Evolutionary conservation across 2,797 vertebrate genomes (phyloP).

Genomic region (Chaetodon trifasciatus): DNA sequence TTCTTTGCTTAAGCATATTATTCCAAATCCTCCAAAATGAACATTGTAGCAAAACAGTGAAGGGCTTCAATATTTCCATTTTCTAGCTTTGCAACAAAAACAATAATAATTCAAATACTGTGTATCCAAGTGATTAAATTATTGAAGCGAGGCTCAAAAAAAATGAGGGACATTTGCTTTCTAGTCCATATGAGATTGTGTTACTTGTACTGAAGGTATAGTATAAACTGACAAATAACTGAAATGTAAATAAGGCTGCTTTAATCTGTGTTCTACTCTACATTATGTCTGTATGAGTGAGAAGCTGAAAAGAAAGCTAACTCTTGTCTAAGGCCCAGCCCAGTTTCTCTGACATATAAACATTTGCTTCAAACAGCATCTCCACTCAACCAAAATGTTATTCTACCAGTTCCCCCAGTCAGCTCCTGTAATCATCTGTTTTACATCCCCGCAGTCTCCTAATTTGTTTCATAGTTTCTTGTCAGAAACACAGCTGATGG

Average conservation of each 20-base stretch:
- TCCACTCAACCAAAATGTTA: constrained; percentile 1
- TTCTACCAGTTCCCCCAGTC: constrained; percentile 17
- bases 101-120: constrained; percentile 40
- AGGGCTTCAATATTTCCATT: constrained; percentile 57
- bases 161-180: constrained; percentile 35
- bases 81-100: constrained; percentile 27
- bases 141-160: constrained; percentile 46
- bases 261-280: constrained; percentile 50
- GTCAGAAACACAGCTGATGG: constrained; percentile 8
- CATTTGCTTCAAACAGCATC: constrained; percentile 13
- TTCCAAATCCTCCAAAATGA: constrained; percentile 61
- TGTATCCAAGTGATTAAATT: constrained; percentile 41
- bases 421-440: constrained; percentile 18
- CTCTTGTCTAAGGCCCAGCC: constrained; percentile 19
- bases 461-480: constrained; percentile 20
- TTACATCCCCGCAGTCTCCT: constrained; percentile 11
- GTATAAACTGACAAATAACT: constrained; percentile 46
- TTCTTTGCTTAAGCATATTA: constrained; percentile 59
- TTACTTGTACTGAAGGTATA: constrained; percentile 31
- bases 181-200: constrained; percentile 31
- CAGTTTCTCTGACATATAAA: constrained; percentile 9
- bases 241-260: constrained; percentile 42
- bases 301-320: constrained; percentile 22
- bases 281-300: constrained; percentile 15
- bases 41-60: constrained; percentile 29